Evolutionary conservation across 2,888 invertebrate genomes (phyloP).

Genomic region (Caenorhabditis sinica): DNA sequence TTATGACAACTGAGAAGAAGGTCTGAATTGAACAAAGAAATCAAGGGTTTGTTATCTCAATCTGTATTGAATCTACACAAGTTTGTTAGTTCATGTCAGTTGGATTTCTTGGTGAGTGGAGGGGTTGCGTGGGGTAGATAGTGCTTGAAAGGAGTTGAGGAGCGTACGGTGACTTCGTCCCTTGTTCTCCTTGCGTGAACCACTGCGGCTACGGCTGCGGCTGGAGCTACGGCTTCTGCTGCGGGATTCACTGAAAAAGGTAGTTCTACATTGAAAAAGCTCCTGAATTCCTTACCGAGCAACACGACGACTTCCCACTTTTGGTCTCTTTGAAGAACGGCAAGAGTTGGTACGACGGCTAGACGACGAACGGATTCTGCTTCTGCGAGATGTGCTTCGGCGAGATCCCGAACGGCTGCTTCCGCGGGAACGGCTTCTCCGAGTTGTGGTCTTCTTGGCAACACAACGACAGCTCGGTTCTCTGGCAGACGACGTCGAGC

Average conservation of each 20-base stretch:
- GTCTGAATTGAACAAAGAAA: no score
- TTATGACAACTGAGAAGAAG: no score
- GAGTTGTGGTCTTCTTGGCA: no score
- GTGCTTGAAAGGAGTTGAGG: background rate
- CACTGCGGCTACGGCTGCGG: conserved; percentile 14
- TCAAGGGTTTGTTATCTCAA: no score
- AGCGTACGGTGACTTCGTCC: conserved; percentile 9
- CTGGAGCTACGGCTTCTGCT: background rate
- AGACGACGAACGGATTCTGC: conserved; percentile 8
- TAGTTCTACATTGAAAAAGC: background rate
- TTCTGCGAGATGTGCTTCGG: background rate
- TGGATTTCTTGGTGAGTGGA: background rate
- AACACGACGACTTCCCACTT: background rate
- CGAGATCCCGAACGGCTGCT: background rate
- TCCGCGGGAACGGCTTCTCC: background rate
- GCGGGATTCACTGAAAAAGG: conserved; percentile 4
- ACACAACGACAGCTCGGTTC: conserved; percentile 15
- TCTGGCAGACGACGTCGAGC: conserved; percentile 21
- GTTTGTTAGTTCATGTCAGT: conserved; percentile 12
- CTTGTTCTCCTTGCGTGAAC: background rate
- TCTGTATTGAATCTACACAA: conserved; percentile 11
- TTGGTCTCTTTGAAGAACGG: conserved; percentile 15
- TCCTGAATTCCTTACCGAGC: background rate
- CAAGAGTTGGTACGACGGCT: conserved; percentile 1
- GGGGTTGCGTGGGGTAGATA: no score